These are phyloP conservation scores for Corvus moneduloides DNA, from an alignment of 2,113 vertebrate genomes.

Conservation along the genomic window DNA sequence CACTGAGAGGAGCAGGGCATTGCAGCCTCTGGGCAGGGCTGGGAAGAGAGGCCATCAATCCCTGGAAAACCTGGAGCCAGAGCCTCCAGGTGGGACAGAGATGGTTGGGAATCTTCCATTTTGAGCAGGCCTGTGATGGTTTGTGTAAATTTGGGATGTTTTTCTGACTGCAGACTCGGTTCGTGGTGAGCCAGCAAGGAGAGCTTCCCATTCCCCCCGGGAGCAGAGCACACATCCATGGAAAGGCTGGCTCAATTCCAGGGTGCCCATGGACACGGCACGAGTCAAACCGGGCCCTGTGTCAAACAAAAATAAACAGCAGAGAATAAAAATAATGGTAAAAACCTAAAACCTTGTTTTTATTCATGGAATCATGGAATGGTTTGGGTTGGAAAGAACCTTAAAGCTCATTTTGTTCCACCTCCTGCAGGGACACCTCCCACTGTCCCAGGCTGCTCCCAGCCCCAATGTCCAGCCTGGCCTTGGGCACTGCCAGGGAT, in stretches of 20 bases:
- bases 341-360: background rate
- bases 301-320: background rate
- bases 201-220: background rate
- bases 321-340: background rate
- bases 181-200: background rate
- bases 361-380: background rate
- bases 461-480: background rate
- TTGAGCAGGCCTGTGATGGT: background rate
- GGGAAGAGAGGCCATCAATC: background rate
- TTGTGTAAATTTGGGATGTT: background rate
- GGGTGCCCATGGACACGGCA: background rate
- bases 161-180: background rate
- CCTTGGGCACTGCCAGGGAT: background rate
- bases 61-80: background rate
- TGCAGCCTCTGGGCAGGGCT: rapidly evolving
- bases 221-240: background rate
- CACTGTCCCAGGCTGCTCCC: background rate
- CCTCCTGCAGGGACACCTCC: background rate
- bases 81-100: too few species aligned
- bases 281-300: background rate
- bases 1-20: background rate
- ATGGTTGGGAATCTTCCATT: background rate
- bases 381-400: background rate
- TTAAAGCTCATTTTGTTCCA: rapidly evolving
- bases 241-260: background rate